phyloP scores from a whole-genome alignment of 2,113 vertebrate species.

The Alces alces region DNA sequence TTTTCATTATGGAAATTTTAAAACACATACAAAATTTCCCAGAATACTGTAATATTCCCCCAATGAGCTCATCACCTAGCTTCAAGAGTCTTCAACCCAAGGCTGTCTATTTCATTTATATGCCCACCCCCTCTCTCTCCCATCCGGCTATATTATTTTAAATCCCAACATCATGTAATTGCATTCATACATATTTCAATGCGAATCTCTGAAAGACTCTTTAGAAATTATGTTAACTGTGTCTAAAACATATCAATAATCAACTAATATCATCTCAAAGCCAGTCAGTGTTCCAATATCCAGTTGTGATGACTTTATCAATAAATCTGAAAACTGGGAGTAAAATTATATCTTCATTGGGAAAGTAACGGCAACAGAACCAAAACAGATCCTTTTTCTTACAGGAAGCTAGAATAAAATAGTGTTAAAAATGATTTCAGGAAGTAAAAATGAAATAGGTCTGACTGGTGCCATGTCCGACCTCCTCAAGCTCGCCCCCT shows the following conservation, averaged over 20 bases:
- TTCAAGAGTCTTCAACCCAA: background rate
- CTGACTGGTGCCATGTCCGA: background rate
- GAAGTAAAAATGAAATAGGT: background rate
- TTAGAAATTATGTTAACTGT: background rate
- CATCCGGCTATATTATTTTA: background rate
- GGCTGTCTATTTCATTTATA: background rate
- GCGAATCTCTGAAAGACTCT: background rate
- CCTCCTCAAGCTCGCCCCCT: background rate
- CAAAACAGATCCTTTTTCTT: background rate
- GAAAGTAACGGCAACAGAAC: background rate
- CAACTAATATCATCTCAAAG: background rate
- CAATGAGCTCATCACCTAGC: background rate
- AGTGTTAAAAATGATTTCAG: background rate
- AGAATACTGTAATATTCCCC: background rate
- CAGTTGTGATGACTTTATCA: background rate
- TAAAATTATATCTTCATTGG: background rate
- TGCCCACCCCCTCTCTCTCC: background rate
- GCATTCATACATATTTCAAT: background rate
- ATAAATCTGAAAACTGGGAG: background rate
- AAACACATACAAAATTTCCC: background rate
- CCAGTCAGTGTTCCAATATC: background rate
- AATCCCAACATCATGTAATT: background rate
- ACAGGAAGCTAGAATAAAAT: background rate
- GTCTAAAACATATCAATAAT: background rate
- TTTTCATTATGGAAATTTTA: background rate